phyloP scores from a whole-genome alignment of 2,113 vertebrate species.

The Sander lucioperca region DNA sequence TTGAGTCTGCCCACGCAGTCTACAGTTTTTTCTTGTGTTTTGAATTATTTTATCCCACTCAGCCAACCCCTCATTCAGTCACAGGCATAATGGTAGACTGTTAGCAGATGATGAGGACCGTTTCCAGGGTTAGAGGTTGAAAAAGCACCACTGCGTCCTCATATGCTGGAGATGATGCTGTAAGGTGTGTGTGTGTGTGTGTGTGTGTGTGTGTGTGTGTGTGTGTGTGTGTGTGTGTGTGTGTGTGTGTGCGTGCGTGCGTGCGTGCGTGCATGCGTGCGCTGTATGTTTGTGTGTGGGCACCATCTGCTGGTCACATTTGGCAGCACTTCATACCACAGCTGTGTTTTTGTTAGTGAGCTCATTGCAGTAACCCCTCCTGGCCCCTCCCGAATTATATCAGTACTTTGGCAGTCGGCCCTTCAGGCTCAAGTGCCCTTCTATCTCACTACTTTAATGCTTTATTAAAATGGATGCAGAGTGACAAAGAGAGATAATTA shows the following conservation, averaged over 20 bases:
- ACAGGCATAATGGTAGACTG: background rate
- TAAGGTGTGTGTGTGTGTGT: background rate
- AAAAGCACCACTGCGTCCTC: background rate
- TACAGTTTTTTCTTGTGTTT: conserved; percentile 24
- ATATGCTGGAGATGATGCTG: background rate
- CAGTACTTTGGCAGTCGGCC: conserved; percentile 40
- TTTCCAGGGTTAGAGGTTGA: conserved; percentile 17
- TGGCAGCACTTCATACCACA: conserved; percentile 51
- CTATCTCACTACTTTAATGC: conserved; percentile 5
- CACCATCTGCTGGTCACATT: conserved; percentile 76
- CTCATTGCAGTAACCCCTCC: conserved; percentile 45
- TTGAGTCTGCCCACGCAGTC: conserved; percentile 33
- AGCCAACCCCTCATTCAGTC: conserved; percentile 8
- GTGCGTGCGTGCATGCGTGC: background rate
- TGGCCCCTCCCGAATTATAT: conserved; percentile 44
- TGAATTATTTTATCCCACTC: conserved; percentile 21
- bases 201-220: no score
- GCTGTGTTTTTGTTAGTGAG: conserved; percentile 67
- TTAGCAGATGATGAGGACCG: conserved; percentile 9
- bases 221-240: no score
- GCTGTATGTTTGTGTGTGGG: conserved; percentile 6
- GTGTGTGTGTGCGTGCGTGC: no score
- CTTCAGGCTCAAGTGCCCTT: conserved; percentile 28
- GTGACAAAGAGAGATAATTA: conserved; percentile 12
- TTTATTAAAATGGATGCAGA: conserved; percentile 40